Evolutionary conservation across 2,888 invertebrate genomes (phyloP).

Genomic region (Heteromyza rotundicornis): DNA sequence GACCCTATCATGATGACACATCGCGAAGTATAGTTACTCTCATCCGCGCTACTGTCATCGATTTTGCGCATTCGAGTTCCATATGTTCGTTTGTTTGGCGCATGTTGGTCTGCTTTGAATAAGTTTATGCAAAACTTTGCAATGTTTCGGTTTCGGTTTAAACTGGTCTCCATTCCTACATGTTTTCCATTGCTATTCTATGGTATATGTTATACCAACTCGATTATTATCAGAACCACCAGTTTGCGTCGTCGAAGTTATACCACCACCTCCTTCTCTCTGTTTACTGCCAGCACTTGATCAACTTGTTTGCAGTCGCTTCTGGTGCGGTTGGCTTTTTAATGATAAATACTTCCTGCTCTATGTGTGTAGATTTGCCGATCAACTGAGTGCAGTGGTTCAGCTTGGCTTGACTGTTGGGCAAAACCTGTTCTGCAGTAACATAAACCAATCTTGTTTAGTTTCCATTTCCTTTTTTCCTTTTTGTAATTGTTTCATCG

Average conservation of each 20-base stretch:
- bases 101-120: no score
- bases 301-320: no score
- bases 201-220: no score
- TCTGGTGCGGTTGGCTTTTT: neutral
- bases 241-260: neutral
- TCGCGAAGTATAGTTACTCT: slow-evolving; percentile 38
- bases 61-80: slow-evolving; percentile 20
- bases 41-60: slow-evolving; percentile 27
- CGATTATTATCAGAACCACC: no score
- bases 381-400: slow-evolving; percentile 19
- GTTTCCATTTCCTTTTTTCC: slow-evolving; percentile 42
- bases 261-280: neutral
- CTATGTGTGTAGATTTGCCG: neutral
- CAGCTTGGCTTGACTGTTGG: slow-evolving; percentile 17
- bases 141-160: no score
- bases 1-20: slow-evolving; percentile 46
- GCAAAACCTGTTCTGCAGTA: slow-evolving; percentile 47
- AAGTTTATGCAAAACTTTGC: no score
- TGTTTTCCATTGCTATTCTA: no score
- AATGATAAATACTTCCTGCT: slow-evolving; percentile 18
- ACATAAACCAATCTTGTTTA: slow-evolving; percentile 44
- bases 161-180: no score
- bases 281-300: no score
- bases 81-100: slow-evolving; percentile 50
- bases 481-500: slow-evolving; percentile 36